phyloP scores from a whole-genome alignment of 2,888 invertebrate genomes.

The Junonia oenone region DNA sequence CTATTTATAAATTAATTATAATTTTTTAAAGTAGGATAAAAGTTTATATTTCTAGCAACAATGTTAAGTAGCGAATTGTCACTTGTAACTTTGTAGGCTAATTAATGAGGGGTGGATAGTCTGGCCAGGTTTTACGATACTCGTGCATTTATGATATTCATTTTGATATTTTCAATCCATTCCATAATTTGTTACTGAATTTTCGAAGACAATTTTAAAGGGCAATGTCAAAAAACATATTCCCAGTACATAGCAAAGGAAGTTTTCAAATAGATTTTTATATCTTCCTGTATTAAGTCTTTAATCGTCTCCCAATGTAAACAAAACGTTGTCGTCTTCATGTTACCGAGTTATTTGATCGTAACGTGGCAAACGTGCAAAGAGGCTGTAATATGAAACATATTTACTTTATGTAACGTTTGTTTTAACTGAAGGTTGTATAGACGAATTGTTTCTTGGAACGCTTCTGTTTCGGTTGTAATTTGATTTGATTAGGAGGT shows the following conservation, averaged over 20 bases:
- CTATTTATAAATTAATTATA: too few species aligned
- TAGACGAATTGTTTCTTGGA: not conserved
- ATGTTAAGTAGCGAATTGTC: too few species aligned
- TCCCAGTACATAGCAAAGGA: constrained; percentile 28
- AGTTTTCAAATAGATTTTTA: constrained; percentile 43
- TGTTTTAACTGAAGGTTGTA: not conserved
- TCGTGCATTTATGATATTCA: too few species aligned
- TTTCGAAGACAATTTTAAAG: not conserved
- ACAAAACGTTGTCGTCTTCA: constrained; percentile 42
- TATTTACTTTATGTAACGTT: constrained; percentile 30
- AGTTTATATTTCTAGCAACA: too few species aligned
- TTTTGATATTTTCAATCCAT: not conserved
- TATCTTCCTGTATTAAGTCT: constrained; percentile 54
- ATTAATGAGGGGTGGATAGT: too few species aligned
- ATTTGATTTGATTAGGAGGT: not conserved
- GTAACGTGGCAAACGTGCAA: constrained; percentile 48
- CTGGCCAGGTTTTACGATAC: too few species aligned
- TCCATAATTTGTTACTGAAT: not conserved
- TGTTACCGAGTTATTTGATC: constrained; percentile 47
- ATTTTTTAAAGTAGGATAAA: too few species aligned
- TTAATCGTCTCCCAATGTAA: constrained; percentile 48
- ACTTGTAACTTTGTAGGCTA: too few species aligned
- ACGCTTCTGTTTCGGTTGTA: not conserved
- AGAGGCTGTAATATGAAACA: constrained; percentile 47
- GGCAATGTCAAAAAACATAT: constrained; percentile 11